Evolutionary conservation across 2,113 vertebrate genomes (phyloP).

Genomic region (Guaruba guarouba): DNA sequence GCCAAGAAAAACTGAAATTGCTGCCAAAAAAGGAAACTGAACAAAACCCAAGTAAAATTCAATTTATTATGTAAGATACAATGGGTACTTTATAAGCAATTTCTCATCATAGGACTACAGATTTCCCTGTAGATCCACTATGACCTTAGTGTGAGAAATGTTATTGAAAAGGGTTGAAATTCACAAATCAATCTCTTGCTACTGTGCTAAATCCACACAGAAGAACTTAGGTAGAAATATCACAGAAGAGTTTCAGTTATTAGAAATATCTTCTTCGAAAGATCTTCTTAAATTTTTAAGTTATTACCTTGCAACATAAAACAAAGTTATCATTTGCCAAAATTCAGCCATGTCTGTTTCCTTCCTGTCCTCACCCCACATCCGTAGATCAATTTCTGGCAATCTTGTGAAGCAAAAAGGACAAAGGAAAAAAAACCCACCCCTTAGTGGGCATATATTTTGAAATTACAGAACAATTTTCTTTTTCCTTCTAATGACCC

Average conservation of each 20-base stretch:
- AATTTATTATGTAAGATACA: neutral
- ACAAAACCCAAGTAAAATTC: neutral
- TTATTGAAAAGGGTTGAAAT: neutral
- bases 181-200: neutral
- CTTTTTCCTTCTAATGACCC: neutral
- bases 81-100: neutral
- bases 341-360: neutral
- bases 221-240: neutral
- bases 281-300: neutral
- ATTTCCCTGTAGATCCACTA: neutral
- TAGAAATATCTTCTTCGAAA: neutral
- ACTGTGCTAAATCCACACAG: neutral
- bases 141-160: neutral
- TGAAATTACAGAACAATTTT: neutral
- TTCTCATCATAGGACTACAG: neutral
- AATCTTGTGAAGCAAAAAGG: neutral
- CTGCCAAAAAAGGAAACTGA: neutral
- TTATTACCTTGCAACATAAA: neutral
- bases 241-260: neutral
- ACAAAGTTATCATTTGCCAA: neutral
- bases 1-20: neutral
- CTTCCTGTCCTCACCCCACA: neutral
- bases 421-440: fast-evolving
- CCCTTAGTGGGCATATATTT: neutral
- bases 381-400: neutral